phyloP scores from a whole-genome alignment of 2,797 vertebrate genomes.

The Sarcophilus harrisii region DNA sequence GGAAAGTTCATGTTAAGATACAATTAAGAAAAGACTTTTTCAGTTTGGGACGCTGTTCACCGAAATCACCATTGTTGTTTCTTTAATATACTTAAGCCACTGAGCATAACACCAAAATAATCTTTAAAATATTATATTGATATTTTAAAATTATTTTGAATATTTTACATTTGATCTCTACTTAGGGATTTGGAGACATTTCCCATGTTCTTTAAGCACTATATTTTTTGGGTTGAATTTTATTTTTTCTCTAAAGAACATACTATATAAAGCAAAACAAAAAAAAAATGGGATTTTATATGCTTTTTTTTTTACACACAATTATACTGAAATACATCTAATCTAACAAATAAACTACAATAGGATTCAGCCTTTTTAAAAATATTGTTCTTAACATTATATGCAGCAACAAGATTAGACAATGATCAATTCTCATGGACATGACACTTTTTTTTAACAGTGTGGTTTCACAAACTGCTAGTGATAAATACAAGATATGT shows the following conservation, averaged over 20 bases:
- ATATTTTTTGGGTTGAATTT: not conserved
- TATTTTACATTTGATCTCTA: not conserved
- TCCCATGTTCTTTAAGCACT: not conserved
- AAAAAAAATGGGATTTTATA: not conserved
- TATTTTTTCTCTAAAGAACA: not conserved
- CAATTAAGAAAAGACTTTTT: not conserved
- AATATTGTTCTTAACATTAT: not conserved
- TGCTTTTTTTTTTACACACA: not conserved
- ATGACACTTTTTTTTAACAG: no score
- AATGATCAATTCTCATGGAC: no score
- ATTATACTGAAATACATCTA: not conserved
- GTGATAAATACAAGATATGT: not conserved
- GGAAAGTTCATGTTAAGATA: not conserved
- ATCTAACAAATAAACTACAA: not conserved
- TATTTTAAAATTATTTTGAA: not conserved
- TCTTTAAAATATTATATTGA: not conserved
- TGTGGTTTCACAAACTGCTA: not conserved
- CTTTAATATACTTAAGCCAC: not conserved
- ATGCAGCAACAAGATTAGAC: no score
- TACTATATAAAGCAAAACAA: not conserved
- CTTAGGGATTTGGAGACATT: not conserved
- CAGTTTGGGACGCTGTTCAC: not conserved
- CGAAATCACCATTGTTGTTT: not conserved
- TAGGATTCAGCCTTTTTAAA: not conserved
- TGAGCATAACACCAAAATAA: not conserved